Conservation (phyloP, 2,797 vertebrate genomes). For the Sternarchorhynchus goeldii region DNA sequence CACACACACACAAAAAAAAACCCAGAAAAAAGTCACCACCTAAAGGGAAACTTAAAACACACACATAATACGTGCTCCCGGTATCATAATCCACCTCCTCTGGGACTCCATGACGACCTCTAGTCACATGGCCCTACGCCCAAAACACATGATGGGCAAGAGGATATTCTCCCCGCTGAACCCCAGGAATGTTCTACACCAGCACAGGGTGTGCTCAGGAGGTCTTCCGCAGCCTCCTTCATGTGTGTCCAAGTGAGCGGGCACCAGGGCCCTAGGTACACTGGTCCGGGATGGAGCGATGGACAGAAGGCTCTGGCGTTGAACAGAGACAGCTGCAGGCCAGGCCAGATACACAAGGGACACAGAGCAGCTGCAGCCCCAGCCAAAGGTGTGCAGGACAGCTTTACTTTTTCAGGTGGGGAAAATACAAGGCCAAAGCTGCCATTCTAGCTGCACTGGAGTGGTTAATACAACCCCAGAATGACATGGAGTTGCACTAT, state of each 20-base stretch:
- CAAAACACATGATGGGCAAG: constrained; percentile 37
- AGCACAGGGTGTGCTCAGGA: constrained; percentile 46
- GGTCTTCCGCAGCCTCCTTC: constrained; percentile 49
- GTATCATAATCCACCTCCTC: background rate
- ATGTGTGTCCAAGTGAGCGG: constrained; percentile 59
- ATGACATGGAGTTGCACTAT: constrained; percentile 48
- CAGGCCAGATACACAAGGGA: constrained; percentile 45
- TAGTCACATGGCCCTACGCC: constrained; percentile 1
- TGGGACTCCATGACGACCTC: constrained; percentile 16
- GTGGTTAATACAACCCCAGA: constrained; percentile 70
- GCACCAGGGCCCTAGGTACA: constrained; percentile 33
- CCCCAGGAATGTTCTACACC: constrained; percentile 53
- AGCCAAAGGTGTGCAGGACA: constrained; percentile 62
- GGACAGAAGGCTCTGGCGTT: background rate
- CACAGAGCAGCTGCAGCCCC: constrained; percentile 56
- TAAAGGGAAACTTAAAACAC: background rate
- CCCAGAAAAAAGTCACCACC: background rate
- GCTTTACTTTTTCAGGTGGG: constrained; percentile 52
- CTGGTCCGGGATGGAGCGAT: constrained; percentile 30
- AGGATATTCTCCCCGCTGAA: constrained; percentile 59
- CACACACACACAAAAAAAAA: background rate
- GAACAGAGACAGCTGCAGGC: constrained; percentile 59
- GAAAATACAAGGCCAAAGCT: constrained; percentile 52
- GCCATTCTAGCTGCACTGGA: constrained; percentile 71
- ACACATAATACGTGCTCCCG: background rate